phyloP scores from a whole-genome alignment of 2,797 vertebrate genomes.

The Sebastiscus tertius region DNA sequence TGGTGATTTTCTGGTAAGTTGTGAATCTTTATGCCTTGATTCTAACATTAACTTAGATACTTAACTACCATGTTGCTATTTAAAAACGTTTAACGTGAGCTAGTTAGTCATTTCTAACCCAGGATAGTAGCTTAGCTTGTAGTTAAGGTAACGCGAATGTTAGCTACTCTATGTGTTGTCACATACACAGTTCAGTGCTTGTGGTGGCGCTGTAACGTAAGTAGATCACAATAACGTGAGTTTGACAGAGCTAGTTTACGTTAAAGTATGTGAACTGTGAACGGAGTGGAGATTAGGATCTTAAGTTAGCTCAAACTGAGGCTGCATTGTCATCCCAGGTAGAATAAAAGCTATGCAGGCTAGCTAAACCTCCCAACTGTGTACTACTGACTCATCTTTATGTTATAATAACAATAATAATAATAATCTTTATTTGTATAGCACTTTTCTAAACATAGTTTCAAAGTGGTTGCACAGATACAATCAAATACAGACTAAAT shows the following conservation, averaged over 20 bases:
- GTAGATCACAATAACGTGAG: neutral
- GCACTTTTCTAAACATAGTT: too few species aligned
- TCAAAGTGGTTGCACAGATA: too few species aligned
- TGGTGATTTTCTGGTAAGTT: constrained; percentile 13
- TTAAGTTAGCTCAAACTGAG: constrained; percentile 5
- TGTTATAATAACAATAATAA: too few species aligned
- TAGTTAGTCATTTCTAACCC: neutral
- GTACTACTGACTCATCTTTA: neutral
- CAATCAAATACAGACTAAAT: too few species aligned
- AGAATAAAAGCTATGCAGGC: neutral
- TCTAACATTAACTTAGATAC: fast-evolving
- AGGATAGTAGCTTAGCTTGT: neutral
- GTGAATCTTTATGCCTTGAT: fast-evolving
- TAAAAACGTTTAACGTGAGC: neutral
- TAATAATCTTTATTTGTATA: too few species aligned
- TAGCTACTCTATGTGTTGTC: neutral
- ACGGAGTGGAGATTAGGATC: constrained; percentile 1
- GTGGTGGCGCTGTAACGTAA: too few species aligned
- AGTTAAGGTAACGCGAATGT: neutral
- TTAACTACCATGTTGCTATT: neutral
- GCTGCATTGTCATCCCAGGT: neutral
- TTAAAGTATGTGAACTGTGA: constrained; percentile 16
- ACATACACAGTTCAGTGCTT: too few species aligned
- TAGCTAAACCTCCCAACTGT: neutral
- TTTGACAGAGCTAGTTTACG: neutral